Conservation (phyloP, 2,888 invertebrate genomes). For the Cremastinae sp. region DNA sequence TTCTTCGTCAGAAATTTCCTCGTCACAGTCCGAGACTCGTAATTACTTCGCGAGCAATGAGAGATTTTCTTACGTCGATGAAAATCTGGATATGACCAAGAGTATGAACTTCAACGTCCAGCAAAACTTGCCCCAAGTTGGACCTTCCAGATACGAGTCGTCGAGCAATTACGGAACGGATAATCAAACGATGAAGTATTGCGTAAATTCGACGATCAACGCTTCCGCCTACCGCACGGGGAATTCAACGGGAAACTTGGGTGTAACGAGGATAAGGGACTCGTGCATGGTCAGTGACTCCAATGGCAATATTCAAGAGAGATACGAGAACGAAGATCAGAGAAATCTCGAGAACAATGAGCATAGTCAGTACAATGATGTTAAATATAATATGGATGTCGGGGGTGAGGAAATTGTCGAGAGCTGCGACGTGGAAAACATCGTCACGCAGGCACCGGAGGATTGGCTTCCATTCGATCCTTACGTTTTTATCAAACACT, state of each 20-base stretch:
- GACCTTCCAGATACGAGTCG: conserved; percentile 43
- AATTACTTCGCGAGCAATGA: conserved; percentile 47
- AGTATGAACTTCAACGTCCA: conserved; percentile 42
- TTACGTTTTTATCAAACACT: conserved; percentile 94
- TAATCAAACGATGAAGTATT: conserved; percentile 47
- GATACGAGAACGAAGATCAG: conserved; percentile 66
- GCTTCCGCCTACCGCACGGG: conserved; percentile 11
- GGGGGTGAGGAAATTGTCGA: conserved; percentile 78
- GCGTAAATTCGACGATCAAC: conserved; percentile 12
- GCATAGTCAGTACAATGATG: conserved; percentile 71
- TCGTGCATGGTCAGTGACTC: conserved; percentile 62
- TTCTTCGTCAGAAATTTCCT: conserved; percentile 60
- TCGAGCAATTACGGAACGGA: conserved; percentile 30
- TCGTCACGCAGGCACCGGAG: conserved; percentile 81
- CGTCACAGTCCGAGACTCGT: conserved; percentile 43
- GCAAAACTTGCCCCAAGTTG: conserved; percentile 25
- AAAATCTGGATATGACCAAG: conserved; percentile 30
- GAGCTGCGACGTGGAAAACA: conserved; percentile 76
- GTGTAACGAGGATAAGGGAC: conserved; percentile 31
- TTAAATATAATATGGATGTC: conserved; percentile 76
- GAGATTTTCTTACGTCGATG: conserved; percentile 28
- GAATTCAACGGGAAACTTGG: not conserved
- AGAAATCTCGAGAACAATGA: conserved; percentile 66
- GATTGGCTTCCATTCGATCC: conserved; percentile 93
- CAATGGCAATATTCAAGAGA: conserved; percentile 73